Base-by-base conservation (phyloP, 2,113 vertebrate genomes). In the Cricetomys ansorgei region DNA sequence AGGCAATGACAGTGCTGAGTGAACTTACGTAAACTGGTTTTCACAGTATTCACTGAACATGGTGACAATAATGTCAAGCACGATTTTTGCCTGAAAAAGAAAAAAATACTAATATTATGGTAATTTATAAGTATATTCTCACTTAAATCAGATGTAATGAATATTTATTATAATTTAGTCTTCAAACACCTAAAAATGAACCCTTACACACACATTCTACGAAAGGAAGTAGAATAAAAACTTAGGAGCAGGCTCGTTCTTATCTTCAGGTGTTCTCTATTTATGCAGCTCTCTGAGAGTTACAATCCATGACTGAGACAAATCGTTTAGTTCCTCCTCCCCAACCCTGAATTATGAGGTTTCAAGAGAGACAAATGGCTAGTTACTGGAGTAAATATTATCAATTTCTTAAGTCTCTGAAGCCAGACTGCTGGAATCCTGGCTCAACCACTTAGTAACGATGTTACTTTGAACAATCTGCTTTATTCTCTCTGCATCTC, bases 1-100 rank as follows among this genome's bases (percentile, higher is more conserved):
- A 85, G 40, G 37, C 13, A 43, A 88, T 15, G 76, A 96, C 76
- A 48, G 11, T 64, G 62, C 21, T 69, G 29, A 92, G 59, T 80
- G n/a, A 72, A 97, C 99, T 99, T 98, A 99, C 99, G 98, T 99
- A 98, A 99, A 99, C 3, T 99, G 99, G 96, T 99, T 98, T 40
- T 99, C 98, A 97, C 99, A 99, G 86, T 99, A 99, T 98, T 99
- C 99, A 97, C 99, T 99, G 97, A 99, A 99, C 99, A 99, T 99
- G 21, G 99, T 99, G 95, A 99, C 99, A 75, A 99, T 98, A 96
- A 99, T 98, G 98, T 99, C 99, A 97, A 99, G 98, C 96, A 99
- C 99, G 48, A 99, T 99, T 99, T 99, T 99, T 65, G 99, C 99
- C 99, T 99, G 97, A 16, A 98, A 85, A 93, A 62, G 92, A 45